Evolutionary conservation across 92 coral and sea anemone genomes (phyloP).

Genomic region (Anthopleura xanthogrammica): DNA sequence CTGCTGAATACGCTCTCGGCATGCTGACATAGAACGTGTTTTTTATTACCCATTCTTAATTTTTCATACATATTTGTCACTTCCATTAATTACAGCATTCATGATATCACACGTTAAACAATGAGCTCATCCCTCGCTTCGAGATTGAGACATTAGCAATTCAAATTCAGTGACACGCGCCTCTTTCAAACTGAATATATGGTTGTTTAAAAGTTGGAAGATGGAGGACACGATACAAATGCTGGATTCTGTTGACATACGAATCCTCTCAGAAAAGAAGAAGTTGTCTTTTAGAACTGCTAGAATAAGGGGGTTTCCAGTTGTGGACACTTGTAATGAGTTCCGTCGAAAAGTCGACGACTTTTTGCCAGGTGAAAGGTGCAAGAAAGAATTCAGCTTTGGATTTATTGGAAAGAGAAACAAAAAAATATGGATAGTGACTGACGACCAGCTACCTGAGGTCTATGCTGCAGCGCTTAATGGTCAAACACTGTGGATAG

Average conservation of each 20-base stretch:
- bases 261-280: constrained; percentile 20
- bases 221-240: background rate
- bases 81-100: too few relatives aligned
- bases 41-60: too few relatives aligned
- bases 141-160: too few relatives aligned
- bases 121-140: too few relatives aligned
- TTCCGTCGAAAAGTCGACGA: constrained; percentile 15
- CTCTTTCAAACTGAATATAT: too few relatives aligned
- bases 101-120: too few relatives aligned
- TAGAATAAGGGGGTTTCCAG: constrained; percentile 29
- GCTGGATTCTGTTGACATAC: constrained; percentile 13
- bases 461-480: constrained; percentile 30
- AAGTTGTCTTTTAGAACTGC: constrained; percentile 36
- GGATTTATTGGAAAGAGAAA: constrained; percentile 23
- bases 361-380: constrained; percentile 28
- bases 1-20: constrained; percentile 5
- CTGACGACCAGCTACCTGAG: constrained; percentile 20
- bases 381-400: constrained; percentile 9
- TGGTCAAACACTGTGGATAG: constrained; percentile 40
- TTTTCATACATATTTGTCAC: too few relatives aligned
- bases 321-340: constrained; percentile 22
- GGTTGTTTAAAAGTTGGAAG: background rate
- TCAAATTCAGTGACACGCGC: too few relatives aligned
- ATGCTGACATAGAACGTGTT: too few relatives aligned
- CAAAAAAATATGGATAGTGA: constrained; percentile 22